Evolutionary conservation across 2,888 invertebrate species (phyloP).

Genomic region (Apamea crenata): DNA sequence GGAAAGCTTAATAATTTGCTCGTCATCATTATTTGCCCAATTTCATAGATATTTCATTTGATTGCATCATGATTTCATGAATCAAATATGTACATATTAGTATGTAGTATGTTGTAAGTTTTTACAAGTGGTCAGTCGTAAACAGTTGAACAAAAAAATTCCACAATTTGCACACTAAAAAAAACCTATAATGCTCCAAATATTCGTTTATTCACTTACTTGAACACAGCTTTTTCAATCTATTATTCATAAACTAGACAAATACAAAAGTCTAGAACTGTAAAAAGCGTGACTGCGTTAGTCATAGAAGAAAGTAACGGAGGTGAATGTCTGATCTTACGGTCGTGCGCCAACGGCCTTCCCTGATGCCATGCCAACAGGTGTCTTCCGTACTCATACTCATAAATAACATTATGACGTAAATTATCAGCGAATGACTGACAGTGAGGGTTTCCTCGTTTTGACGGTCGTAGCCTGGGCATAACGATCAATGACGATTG

Average conservation of each 20-base stretch:
- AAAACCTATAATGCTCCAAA: slow-evolving; percentile 1
- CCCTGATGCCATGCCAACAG: slow-evolving; percentile 62
- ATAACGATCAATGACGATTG: slow-evolving; percentile 30
- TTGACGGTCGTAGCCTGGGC: slow-evolving; percentile 14
- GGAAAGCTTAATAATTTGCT: not conserved
- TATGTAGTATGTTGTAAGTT: not conserved
- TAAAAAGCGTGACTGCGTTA: slow-evolving; percentile 56
- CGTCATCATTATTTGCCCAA: not conserved
- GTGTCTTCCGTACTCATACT: slow-evolving; percentile 37
- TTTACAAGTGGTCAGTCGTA: not conserved
- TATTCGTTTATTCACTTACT: not conserved
- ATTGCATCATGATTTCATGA: slow-evolving; percentile 47
- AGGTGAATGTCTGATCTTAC: slow-evolving; percentile 72
- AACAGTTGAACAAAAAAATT: not conserved
- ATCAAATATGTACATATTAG: slow-evolving; percentile 20
- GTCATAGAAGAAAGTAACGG: slow-evolving; percentile 71
- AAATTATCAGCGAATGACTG: slow-evolving; percentile 27
- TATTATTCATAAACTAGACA: slow-evolving; percentile 58
- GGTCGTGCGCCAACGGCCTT: slow-evolving; percentile 65
- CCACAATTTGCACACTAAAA: not conserved
- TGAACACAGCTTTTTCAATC: slow-evolving; percentile 21
- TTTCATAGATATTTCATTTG: slow-evolving; percentile 8
- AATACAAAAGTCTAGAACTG: slow-evolving; percentile 62
- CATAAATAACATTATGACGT: slow-evolving; percentile 26
- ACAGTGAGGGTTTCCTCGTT: slow-evolving; percentile 16